Evolutionary conservation across 2,113 vertebrate species (phyloP).

Genomic region (Riparia riparia): DNA sequence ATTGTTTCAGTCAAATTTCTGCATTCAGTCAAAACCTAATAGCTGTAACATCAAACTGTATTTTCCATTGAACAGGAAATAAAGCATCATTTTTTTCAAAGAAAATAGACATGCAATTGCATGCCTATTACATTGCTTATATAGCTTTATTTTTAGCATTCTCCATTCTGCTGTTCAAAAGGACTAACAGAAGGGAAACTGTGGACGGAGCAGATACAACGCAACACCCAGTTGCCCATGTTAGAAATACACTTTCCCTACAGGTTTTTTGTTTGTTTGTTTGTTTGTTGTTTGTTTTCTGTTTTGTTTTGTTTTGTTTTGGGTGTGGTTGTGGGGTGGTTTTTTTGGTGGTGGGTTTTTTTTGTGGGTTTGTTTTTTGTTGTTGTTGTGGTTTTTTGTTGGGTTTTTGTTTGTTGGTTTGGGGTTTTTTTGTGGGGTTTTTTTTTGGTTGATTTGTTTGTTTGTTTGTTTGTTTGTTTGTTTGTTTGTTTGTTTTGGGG

Average conservation of each 20-base stretch:
- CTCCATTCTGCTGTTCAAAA: neutral
- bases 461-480: too few species aligned
- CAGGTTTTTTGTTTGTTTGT: too few species aligned
- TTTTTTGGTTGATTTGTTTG: too few species aligned
- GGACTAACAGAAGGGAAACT: neutral
- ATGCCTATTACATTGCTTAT: slow-evolving; percentile 60
- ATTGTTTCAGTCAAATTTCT: slow-evolving; percentile 64
- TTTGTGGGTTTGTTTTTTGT: too few species aligned
- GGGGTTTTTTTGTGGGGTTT: too few species aligned
- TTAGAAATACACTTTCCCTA: neutral
- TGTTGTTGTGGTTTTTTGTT: too few species aligned
- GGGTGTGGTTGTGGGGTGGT: too few species aligned
- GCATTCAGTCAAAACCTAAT: slow-evolving; percentile 60
- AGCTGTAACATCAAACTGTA: slow-evolving; percentile 64
- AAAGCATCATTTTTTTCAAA: slow-evolving; percentile 59
- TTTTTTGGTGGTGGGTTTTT: too few species aligned
- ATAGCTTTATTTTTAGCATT: slow-evolving; percentile 50
- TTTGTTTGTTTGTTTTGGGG: too few species aligned
- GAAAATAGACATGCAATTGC: slow-evolving; percentile 59
- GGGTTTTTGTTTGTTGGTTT: too few species aligned
- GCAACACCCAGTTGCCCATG: neutral
- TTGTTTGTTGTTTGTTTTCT: too few species aligned
- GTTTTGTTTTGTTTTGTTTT: too few species aligned
- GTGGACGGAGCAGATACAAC: neutral
- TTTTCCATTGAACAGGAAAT: slow-evolving; percentile 63